A percentile compares a stretch with the other conserved stretches of the same genome.
These are phyloP conservation scores for Stegana nigrithorax DNA, from an alignment of 2,888 invertebrate species.

Conservation along the genomic window DNA sequence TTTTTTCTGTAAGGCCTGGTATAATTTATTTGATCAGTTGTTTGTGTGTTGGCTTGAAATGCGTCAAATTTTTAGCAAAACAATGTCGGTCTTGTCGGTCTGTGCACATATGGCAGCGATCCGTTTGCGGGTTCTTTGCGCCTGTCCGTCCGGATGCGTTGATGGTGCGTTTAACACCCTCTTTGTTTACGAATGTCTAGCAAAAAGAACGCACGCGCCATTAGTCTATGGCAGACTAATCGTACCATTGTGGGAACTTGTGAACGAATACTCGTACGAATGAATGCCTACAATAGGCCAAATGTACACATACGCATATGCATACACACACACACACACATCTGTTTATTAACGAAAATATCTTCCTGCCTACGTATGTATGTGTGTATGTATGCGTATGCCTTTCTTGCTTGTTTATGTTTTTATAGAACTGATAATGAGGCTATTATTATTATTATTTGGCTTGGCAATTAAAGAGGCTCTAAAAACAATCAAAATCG, in stretches of 20 bases:
- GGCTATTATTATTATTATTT: too few species aligned
- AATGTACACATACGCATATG: too few species aligned
- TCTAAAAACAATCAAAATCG: slow-evolving; percentile 54
- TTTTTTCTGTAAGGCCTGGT: too few species aligned
- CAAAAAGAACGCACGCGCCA: slow-evolving; percentile 43
- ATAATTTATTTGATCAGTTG: too few species aligned
- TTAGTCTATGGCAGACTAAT: slow-evolving; percentile 27
- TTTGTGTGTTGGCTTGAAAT: too few species aligned
- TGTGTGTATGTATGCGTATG: slow-evolving; percentile 21
- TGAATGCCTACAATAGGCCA: slow-evolving; percentile 50
- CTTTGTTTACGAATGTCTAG: background rate
- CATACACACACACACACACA: too few species aligned
- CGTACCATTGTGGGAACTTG: slow-evolving; percentile 44
- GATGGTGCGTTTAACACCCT: slow-evolving; percentile 14
- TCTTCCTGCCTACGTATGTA: background rate
- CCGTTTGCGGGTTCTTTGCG: slow-evolving; percentile 38
- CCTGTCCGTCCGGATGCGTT: background rate
- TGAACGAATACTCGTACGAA: too few species aligned
- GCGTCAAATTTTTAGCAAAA: slow-evolving; percentile 52
- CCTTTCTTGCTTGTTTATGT: slow-evolving; percentile 50
- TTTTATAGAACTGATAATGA: slow-evolving; percentile 61
- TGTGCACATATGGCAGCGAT: slow-evolving; percentile 50
- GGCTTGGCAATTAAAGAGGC: slow-evolving; percentile 42
- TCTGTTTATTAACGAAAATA: too few species aligned
- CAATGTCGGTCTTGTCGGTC: slow-evolving; percentile 42